These are phyloP conservation scores for Heliconius aoede DNA, from an alignment of 2,888 invertebrate genomes.

Conservation along the genomic window DNA sequence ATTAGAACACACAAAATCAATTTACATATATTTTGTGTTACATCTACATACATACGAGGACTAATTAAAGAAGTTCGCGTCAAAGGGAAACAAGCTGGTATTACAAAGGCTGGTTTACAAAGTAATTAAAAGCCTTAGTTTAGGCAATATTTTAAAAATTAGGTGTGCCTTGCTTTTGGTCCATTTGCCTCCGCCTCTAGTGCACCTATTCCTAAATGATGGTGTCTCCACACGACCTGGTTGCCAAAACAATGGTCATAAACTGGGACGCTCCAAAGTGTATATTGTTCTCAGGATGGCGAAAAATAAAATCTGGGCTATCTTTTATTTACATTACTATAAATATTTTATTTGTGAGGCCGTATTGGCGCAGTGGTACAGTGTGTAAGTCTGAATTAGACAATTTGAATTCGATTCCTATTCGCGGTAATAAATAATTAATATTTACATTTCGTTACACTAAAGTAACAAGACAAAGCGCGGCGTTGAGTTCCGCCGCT, in stretches of 20 bases:
- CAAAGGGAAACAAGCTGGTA: background rate
- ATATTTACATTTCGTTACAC: background rate
- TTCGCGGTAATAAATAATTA: too few species aligned
- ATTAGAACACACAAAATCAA: background rate
- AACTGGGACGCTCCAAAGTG: conserved; percentile 24
- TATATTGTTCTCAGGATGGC: conserved; percentile 21
- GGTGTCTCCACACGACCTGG: conserved; percentile 19
- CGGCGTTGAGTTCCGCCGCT: background rate
- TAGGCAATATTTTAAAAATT: background rate
- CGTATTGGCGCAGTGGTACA: background rate
- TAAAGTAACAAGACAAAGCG: background rate
- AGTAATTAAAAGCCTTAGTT: background rate
- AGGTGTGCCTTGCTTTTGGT: background rate
- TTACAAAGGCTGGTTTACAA: background rate
- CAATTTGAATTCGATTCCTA: too few species aligned
- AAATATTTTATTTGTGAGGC: conserved; percentile 1
- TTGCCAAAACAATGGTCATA: conserved; percentile 26
- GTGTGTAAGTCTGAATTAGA: background rate
- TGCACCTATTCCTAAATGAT: conserved; percentile 16
- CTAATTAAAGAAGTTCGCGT: background rate
- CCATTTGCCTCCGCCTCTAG: conserved; percentile 6
- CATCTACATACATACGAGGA: background rate
- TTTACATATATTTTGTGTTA: conserved; percentile 9
- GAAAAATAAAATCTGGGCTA: conserved; percentile 16
- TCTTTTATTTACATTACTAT: conserved; percentile 8